Percentiles rank a stretch among this genome's conserved stretches.
Evolutionary conservation across 2,113 vertebrate species (phyloP).

Genomic region (Blennius ocellaris): DNA sequence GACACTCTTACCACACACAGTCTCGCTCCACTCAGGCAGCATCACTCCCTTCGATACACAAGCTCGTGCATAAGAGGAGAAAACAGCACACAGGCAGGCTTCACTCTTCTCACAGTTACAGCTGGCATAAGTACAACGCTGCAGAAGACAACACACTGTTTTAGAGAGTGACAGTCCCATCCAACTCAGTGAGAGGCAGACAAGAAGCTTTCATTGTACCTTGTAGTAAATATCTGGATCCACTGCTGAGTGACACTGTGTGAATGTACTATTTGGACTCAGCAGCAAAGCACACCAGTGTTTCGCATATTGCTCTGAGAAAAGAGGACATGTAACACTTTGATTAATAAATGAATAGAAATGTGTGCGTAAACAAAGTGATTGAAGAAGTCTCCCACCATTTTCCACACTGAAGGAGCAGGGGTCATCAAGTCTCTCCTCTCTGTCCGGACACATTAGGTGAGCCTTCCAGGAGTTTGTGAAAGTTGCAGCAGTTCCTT

Average conservation of each 20-base stretch:
- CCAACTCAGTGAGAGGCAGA: background rate
- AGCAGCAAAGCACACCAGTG: slow-evolving; percentile 92
- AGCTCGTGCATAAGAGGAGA: slow-evolving; percentile 92
- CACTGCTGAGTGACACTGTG: slow-evolving; percentile 84
- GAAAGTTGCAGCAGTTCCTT: slow-evolving; percentile 90
- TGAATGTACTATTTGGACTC: slow-evolving; percentile 81
- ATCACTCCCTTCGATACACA: slow-evolving; percentile 89
- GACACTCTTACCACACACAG: slow-evolving; percentile 87
- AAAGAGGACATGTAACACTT: background rate
- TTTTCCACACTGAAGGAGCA: slow-evolving; percentile 92
- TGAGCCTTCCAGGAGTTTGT: slow-evolving; percentile 94
- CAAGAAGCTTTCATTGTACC: slow-evolving; percentile 76
- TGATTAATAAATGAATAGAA: too few relatives aligned
- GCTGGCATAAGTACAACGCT: slow-evolving; percentile 93
- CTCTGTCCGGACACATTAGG: slow-evolving; percentile 82
- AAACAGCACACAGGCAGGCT: slow-evolving; percentile 90
- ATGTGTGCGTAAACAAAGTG: background rate
- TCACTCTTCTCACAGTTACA: slow-evolving; percentile 93
- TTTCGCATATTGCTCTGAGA: slow-evolving; percentile 90
- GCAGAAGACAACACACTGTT: slow-evolving; percentile 27
- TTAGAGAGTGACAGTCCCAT: background rate
- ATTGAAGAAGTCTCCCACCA: slow-evolving; percentile 74
- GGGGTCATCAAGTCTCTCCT: slow-evolving; percentile 90
- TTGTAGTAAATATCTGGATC: slow-evolving; percentile 90
- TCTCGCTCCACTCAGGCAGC: slow-evolving; percentile 88